Evolutionary conservation across 2,888 invertebrate genomes (phyloP).

Genomic region (Epistrophe grossulariae): DNA sequence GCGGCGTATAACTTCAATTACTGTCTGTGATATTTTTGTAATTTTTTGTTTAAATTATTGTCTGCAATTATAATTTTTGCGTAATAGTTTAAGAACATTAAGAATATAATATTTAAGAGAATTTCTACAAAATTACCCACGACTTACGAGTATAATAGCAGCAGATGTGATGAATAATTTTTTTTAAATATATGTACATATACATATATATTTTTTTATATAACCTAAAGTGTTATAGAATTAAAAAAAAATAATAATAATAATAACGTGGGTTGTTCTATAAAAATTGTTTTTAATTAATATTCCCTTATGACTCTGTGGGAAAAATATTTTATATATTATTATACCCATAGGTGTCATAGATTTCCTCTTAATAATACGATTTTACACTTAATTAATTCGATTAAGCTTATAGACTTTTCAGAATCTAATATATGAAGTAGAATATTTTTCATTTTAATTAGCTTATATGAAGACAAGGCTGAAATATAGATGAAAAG

Average conservation of each 20-base stretch:
- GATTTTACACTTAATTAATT: background rate
- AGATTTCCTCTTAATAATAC: background rate
- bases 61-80: background rate
- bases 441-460: background rate
- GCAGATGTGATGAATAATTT: background rate
- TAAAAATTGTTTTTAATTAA: background rate
- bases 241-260: background rate
- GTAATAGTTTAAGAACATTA: background rate
- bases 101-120: background rate
- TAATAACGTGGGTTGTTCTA: background rate
- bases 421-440: background rate
- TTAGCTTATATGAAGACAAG: background rate
- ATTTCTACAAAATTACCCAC: background rate
- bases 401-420: background rate
- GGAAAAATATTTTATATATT: background rate
- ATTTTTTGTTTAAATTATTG: conserved; percentile 10
- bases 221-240: background rate
- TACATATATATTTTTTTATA: no score
- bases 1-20: conserved; percentile 1
- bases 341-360: background rate
- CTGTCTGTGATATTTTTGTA: conserved; percentile 7
- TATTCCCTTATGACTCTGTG: background rate
- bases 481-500: background rate
- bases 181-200: conserved; percentile 4
- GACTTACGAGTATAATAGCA: no score